phyloP scores from a whole-genome alignment of 2,888 invertebrate genomes.

The Caenorhabditis sp. region DNA sequence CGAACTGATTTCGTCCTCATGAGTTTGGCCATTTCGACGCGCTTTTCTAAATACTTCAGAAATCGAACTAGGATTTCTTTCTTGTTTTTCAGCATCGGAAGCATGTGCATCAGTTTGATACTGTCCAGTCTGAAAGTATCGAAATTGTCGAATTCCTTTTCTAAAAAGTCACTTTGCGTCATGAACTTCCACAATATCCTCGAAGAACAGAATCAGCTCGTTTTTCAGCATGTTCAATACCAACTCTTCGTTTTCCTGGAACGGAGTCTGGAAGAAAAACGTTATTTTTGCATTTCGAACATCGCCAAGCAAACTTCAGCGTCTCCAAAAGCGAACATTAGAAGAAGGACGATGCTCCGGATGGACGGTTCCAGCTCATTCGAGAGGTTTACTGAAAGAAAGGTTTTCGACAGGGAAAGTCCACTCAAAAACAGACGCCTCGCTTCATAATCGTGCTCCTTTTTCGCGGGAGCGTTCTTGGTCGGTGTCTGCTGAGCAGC shows the following conservation, averaged over 20 bases:
- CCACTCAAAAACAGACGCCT: neutral
- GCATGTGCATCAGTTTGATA: conserved; percentile 12
- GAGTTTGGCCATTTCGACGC: conserved; percentile 27
- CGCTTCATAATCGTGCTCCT: neutral
- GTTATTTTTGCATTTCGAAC: neutral
- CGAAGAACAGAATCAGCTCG: conserved; percentile 20
- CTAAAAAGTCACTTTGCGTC: neutral
- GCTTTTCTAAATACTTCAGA: conserved; percentile 27
- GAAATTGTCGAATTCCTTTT: neutral
- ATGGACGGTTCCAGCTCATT: conserved; percentile 26
- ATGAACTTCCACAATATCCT: conserved; percentile 22
- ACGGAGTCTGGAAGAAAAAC: conserved; percentile 4
- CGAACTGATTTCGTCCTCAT: conserved; percentile 21
- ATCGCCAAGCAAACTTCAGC: neutral
- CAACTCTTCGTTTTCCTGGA: conserved; percentile 29
- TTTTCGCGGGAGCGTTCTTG: neutral
- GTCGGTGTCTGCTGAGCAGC: neutral
- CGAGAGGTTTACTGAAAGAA: conserved; percentile 34
- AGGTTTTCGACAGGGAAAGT: neutral
- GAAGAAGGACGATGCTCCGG: conserved; percentile 8
- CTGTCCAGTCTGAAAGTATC: neutral
- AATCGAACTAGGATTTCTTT: conserved; percentile 13
- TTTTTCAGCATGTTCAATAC: conserved; percentile 35
- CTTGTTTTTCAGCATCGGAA: conserved; percentile 10
- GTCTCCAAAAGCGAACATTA: conserved; percentile 41